These are phyloP conservation scores for Cyphomyrus discorhynchus DNA, from an alignment of 2,113 vertebrate species.

Conservation along the genomic window DNA sequence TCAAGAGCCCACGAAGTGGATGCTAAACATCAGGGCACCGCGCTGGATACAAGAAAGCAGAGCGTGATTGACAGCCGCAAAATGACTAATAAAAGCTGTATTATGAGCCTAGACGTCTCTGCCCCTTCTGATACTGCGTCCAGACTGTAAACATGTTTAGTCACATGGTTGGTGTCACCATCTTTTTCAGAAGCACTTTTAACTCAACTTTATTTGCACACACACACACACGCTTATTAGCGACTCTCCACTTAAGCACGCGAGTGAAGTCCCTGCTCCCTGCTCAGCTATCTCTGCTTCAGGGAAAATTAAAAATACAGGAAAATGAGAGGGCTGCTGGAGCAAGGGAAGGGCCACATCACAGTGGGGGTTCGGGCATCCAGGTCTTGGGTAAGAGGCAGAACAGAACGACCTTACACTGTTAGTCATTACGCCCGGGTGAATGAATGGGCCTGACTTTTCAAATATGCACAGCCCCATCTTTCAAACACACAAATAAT, in stretches of 20 bases:
- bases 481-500: not conserved
- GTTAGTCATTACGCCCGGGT: not conserved
- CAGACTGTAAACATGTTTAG: not conserved
- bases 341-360: not conserved
- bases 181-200: not conserved
- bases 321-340: not conserved
- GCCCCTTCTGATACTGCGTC: not conserved
- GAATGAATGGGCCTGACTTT: not conserved
- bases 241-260: not conserved
- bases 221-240: not conserved
- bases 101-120: not conserved
- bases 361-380: not conserved
- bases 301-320: not conserved
- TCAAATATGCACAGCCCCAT: not conserved
- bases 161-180: not conserved
- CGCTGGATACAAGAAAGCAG: not conserved
- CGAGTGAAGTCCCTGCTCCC: not conserved
- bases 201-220: not conserved
- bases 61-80: not conserved
- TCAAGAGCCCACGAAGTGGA: not conserved
- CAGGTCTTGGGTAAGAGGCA: not conserved
- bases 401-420: not conserved
- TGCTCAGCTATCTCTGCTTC: not conserved
- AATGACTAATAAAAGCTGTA: not conserved
- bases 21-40: not conserved